Conservation (phyloP, 2,888 invertebrate genomes). For the Gari tellinella region DNA sequence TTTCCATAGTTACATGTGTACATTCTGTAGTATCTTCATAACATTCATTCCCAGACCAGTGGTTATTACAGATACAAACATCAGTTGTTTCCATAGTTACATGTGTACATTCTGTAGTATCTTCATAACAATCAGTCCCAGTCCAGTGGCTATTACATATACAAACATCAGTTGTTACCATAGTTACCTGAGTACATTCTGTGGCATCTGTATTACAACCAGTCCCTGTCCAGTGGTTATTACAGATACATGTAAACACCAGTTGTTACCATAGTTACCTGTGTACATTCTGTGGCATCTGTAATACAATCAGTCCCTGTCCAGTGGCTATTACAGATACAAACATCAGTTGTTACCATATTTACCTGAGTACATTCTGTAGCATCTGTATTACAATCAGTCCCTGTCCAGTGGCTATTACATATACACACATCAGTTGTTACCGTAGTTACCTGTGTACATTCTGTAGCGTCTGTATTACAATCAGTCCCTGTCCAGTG, state of each 20-base stretch:
- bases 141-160: constrained; percentile 4
- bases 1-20: background rate
- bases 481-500: constrained; percentile 4
- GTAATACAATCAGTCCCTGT: no score
- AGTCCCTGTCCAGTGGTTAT: no score
- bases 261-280: no score
- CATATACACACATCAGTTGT: constrained; percentile 7
- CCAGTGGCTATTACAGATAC: no score
- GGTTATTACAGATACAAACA: constrained; percentile 3
- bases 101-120: constrained; percentile 1
- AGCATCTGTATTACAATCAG: constrained; percentile 1
- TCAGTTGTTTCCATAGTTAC: constrained; percentile 9
- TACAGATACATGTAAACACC: no score
- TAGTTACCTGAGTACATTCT: no score
- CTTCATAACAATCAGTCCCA: background rate
- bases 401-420: constrained; percentile 3
- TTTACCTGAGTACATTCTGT: constrained; percentile 6
- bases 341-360: no score
- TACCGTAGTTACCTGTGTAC: background rate
- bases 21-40: constrained; percentile 4
- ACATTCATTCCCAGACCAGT: constrained; percentile 5
- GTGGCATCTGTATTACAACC: no score
- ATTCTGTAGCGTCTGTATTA: constrained; percentile 6
- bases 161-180: constrained; percentile 6
- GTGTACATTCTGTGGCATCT: no score